Conservation (phyloP, 2,888 invertebrate genomes). For the Lepidochrysops patricia region DNA sequence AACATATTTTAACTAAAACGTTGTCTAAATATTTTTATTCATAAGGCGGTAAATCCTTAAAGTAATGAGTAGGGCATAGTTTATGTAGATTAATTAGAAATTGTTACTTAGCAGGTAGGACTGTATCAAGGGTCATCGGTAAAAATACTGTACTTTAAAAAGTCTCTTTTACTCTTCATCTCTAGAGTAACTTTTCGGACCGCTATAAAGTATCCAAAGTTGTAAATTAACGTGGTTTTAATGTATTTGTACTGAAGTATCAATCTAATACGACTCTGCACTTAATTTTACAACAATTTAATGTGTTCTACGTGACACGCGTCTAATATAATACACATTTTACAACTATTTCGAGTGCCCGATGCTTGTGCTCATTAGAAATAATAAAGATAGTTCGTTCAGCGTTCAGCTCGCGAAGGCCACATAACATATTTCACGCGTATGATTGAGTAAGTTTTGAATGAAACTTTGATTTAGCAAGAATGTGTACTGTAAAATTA, state of each 20-base stretch:
- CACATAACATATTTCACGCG: neutral
- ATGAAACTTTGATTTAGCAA: conserved; percentile 2
- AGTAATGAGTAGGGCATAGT: no score
- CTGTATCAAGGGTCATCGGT: no score
- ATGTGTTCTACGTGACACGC: neutral
- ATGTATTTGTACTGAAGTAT: neutral
- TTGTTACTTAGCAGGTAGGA: no score
- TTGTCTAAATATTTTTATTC: no score
- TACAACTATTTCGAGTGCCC: neutral
- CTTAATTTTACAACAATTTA: neutral
- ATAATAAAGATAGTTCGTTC: neutral
- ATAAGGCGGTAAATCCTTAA: no score
- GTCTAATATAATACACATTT: neutral
- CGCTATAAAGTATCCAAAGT: neutral
- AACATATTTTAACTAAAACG: no score
- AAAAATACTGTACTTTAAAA: no score
- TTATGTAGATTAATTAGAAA: no score
- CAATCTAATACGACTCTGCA: neutral
- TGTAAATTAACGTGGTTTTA: neutral
- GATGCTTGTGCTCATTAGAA: neutral
- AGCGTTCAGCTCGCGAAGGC: neutral
- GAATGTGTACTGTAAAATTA: neutral
- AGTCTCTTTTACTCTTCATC: no score
- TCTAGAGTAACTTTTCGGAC: no score
- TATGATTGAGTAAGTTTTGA: conserved; percentile 1